A percentile compares a stretch with the other conserved stretches of the same genome.
Conservation (phyloP, 2,888 invertebrate genomes). For the Macaria liturata region DNA sequence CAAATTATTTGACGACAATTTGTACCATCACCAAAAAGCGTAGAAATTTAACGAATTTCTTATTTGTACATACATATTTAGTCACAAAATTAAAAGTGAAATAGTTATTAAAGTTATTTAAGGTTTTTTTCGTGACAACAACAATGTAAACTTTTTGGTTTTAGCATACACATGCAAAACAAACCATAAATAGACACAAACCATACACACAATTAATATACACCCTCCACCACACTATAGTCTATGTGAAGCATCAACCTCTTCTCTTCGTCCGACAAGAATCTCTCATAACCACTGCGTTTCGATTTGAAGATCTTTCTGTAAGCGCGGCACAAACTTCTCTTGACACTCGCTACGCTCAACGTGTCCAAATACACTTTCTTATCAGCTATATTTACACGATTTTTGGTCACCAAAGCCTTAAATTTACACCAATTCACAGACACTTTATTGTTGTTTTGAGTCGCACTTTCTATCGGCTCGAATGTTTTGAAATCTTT, state of each 20-base stretch:
- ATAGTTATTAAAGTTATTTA: too few relatives aligned
- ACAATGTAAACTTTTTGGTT: too few relatives aligned
- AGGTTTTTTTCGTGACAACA: too few relatives aligned
- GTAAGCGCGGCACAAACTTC: conserved; percentile 68
- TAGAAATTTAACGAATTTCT: too few relatives aligned
- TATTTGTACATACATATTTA: too few relatives aligned
- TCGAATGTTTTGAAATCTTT: conserved; percentile 31
- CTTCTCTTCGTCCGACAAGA: conserved; percentile 88
- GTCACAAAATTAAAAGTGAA: too few relatives aligned
- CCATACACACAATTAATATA: conserved; percentile 39
- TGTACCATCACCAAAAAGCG: too few relatives aligned
- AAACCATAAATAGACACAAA: conserved; percentile 20
- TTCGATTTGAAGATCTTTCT: conserved; percentile 66
- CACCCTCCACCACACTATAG: conserved; percentile 63
- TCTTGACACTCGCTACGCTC: conserved; percentile 62
- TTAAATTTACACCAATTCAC: conserved; percentile 60
- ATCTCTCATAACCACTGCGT: conserved; percentile 83
- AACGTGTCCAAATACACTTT: conserved; percentile 63
- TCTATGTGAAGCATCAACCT: conserved; percentile 76
- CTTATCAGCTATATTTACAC: conserved; percentile 44
- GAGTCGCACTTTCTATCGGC: conserved; percentile 36
- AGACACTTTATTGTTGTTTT: conserved; percentile 33
- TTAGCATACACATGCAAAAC: not conserved
- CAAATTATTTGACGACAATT: too few relatives aligned
- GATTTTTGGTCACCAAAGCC: conserved; percentile 52